phyloP scores from a whole-genome alignment of 35 echinoderm and acorn worm genomes.

The Ophiothrix spiculata region DNA sequence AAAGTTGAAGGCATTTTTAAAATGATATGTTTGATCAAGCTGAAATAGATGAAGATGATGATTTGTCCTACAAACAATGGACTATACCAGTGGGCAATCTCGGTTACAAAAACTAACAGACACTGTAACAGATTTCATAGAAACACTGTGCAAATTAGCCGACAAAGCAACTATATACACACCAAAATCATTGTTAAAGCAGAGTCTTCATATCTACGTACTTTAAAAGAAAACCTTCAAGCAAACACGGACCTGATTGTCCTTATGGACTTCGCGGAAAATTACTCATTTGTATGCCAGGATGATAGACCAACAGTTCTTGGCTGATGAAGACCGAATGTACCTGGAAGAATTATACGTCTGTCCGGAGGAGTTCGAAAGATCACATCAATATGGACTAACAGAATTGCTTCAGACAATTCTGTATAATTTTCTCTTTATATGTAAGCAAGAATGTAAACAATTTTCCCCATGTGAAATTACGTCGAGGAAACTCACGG shows the following conservation, averaged over 20 bases:
- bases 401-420: too few relatives aligned
- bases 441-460: too few relatives aligned
- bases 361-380: too few relatives aligned
- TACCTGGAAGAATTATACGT: too few relatives aligned
- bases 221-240: not conserved
- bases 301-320: too few relatives aligned
- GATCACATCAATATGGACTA: too few relatives aligned
- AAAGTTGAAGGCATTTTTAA: not conserved
- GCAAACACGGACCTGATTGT: not conserved
- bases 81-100: not conserved
- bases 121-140: not conserved
- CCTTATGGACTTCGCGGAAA: slow-evolving; percentile 23
- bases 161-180: not conserved
- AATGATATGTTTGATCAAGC: not conserved
- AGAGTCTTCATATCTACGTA: not conserved
- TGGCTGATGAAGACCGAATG: too few relatives aligned
- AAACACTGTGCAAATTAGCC: not conserved
- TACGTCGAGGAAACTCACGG: too few relatives aligned
- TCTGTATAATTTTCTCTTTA: too few relatives aligned
- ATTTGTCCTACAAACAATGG: not conserved
- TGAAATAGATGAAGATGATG: not conserved
- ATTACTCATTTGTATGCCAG: slow-evolving; percentile 34
- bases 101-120: not conserved
- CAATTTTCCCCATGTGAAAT: too few relatives aligned
- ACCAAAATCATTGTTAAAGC: not conserved